These are phyloP conservation scores for Rhagium mordax DNA, from an alignment of 2,888 invertebrate species.

Conservation along the genomic window DNA sequence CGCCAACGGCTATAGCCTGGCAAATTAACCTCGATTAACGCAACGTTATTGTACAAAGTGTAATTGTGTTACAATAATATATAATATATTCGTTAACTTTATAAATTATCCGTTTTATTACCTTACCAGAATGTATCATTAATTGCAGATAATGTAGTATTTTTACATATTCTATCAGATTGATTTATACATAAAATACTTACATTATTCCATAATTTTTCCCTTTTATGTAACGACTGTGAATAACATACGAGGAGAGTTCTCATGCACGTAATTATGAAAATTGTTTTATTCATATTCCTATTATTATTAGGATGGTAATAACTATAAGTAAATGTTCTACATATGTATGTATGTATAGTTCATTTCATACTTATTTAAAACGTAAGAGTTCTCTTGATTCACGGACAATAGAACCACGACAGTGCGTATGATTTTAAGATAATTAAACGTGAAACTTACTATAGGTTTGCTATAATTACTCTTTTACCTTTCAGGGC, in stretches of 20 bases:
- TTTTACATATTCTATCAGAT: background rate
- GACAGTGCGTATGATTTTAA: no score
- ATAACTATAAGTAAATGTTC: background rate
- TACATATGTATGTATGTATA: background rate
- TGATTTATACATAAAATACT: no score
- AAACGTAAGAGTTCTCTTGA: no score
- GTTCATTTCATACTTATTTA: no score
- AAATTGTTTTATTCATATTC: conserved; percentile 1
- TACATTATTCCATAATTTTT: background rate
- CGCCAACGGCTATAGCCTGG: background rate
- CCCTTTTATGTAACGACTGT: conserved; percentile 5
- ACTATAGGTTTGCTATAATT: no score
- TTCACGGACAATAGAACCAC: no score
- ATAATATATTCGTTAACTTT: background rate
- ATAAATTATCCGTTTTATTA: no score
- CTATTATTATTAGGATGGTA: background rate
- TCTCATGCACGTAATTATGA: conserved; percentile 11
- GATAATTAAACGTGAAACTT: no score
- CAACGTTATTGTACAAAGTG: background rate
- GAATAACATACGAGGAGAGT: conserved; percentile 8
- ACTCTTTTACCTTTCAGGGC: no score
- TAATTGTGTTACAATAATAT: background rate
- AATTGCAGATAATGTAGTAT: background rate
- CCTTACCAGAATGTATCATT: background rate
- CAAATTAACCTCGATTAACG: background rate